phyloP scores from a whole-genome alignment of 2,797 vertebrate genomes.

The Crypturellus tataupa region DNA sequence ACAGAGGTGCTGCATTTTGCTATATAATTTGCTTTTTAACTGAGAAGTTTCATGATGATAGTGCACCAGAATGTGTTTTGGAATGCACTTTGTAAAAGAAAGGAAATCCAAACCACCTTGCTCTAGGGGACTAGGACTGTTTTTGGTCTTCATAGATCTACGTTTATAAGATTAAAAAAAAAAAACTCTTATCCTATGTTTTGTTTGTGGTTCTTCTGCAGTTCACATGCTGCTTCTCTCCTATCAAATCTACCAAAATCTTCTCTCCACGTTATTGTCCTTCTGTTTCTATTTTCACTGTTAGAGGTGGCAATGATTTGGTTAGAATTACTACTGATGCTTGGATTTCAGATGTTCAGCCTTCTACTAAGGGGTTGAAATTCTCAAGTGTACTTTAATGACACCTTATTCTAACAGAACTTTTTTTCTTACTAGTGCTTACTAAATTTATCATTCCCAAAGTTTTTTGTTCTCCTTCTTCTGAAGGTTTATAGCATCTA shows the following conservation, averaged over 20 bases:
- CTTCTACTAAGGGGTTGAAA: too few relatives aligned
- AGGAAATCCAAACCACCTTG: neutral
- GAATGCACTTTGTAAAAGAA: neutral
- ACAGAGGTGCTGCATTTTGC: neutral
- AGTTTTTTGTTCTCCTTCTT: too few relatives aligned
- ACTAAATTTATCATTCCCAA: neutral
- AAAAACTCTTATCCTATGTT: neutral
- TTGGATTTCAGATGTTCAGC: neutral
- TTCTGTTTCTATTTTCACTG: neutral
- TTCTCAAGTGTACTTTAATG: neutral
- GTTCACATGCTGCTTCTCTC: neutral
- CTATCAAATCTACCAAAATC: neutral
- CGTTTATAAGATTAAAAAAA: neutral
- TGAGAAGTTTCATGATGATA: conserved; percentile 1
- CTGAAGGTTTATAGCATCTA: too few relatives aligned
- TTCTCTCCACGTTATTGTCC: neutral
- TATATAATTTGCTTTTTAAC: conserved; percentile 28
- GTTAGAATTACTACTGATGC: neutral
- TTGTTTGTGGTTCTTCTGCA: neutral
- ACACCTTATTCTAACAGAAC: too few relatives aligned
- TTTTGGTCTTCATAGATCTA: neutral
- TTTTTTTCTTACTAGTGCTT: neutral
- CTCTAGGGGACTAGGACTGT: neutral
- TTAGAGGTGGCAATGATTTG: neutral
- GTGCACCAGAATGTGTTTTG: neutral